Percentiles rank a stretch among this genome's conserved stretches.
Evolutionary conservation across 2,113 vertebrate species (phyloP).

Genomic region (Numenius arquata): DNA sequence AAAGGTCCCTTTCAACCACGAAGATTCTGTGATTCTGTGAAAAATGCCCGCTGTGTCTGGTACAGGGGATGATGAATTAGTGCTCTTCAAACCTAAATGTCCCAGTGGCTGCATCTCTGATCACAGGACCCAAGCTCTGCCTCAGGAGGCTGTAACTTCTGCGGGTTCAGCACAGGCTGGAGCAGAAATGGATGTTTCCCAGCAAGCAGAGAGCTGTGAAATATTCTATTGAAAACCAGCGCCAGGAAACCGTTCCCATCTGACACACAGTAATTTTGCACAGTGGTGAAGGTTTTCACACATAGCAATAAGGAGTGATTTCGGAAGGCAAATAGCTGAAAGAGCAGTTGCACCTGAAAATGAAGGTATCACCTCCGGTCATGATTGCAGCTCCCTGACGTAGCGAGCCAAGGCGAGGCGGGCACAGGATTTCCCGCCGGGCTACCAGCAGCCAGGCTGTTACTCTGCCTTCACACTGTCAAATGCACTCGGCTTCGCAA

Average conservation of each 20-base stretch:
- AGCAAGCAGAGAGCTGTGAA: slow-evolving; percentile 24
- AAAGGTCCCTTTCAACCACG: no score
- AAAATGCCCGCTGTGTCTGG: not conserved
- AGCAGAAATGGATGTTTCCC: slow-evolving; percentile 1
- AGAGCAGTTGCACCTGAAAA: slow-evolving; percentile 43
- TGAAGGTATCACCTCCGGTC: slow-evolving; percentile 8
- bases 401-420: not conserved
- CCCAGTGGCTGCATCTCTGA: not conserved
- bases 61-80: not conserved
- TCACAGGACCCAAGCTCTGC: not conserved
- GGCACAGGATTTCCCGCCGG: not conserved
- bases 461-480: slow-evolving; percentile 29
- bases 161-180: not conserved
- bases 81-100: not conserved
- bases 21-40: no score
- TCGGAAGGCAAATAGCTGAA: slow-evolving; percentile 6
- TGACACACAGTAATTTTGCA: not conserved
- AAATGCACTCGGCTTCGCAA: fast-evolving
- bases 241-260: not conserved
- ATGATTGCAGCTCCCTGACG: not conserved
- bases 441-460: not conserved
- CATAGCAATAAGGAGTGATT: not conserved
- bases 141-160: not conserved
- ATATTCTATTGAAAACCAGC: not conserved
- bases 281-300: slow-evolving; percentile 39